Evolutionary conservation across 1,140 invertebrate species (phyloP), one percentile per base, ranked within the genome.

Genomic region (Acromyrmex heyeri): DNA sequence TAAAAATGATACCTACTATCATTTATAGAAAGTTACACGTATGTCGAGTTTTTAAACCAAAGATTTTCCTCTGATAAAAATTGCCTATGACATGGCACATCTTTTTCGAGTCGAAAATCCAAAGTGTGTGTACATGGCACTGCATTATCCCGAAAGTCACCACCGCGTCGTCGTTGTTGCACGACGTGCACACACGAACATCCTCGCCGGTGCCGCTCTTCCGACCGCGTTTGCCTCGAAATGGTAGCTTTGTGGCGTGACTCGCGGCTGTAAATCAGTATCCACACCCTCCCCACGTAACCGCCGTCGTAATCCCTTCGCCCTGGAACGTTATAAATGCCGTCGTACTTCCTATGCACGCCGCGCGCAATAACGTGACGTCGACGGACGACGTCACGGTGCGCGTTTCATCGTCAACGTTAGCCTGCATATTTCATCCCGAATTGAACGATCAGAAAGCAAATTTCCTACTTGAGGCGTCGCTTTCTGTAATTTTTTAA

Each of bases 261-360:
- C 90, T 89, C 72, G 27, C 18, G 78, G 59, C 72, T 89, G 87
- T 92, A 92, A 92, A 92, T 92, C 90, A 91, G 88, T 72, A 90
- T 91, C 87, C 87, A 77, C 88, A 86, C 83, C 85, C 87, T 75
- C 53, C 67, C 77, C 24, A 61, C 70, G 78, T 85, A 90, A 91
- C 90, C 82, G 62, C 62, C 83, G 57, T 86, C 86, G 38, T 64
- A 64, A 82, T 75, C 87, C 82, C 57, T 72, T 59, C 38, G 59
- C 85, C 69, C 64, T 34, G 79, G 34, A 61, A 83, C 62, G 86
- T 77, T 62, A 69, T 73, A 65, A 87, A 85, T 75, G 73, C 86
- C 65, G 38, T 55, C 70, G 62, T 69, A 55, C 21, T 69, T 85
- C 59, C 69, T 78, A 64, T 85, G 73, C 73, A 78, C 24, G 62